Base-by-base conservation (phyloP, 1,140 invertebrate species). In the Solen grandis region DNA sequence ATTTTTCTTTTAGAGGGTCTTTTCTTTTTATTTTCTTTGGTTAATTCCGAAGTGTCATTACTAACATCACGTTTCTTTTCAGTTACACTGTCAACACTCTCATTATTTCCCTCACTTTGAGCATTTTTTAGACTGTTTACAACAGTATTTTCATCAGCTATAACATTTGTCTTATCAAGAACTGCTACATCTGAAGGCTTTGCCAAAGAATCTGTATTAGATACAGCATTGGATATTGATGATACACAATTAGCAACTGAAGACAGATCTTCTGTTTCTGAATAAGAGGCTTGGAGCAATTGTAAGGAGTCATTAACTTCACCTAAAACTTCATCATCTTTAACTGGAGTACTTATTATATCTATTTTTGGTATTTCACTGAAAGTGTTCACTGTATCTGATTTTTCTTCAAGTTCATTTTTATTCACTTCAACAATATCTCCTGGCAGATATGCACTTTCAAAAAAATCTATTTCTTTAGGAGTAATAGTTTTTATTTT, bases 271-370 rank as follows among this genome's bases (percentile, higher is more conserved):
- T 57, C 52, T 59, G 1, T 22, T 13, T 73, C 69, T 31, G 25
- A 29, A 33, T 73, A 73, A 33, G 69, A 73, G 27, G 57, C 69
- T 41, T 73, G 57, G 69, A 73, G 69, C 69, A 73, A 31, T 33
- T 73, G 50, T 38, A 73, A 59, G 36, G 69, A 73, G 38, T 55
- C 60, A 38, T 27, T 68, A n/a, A n/a, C n/a, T n/a, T n/a, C n/a
- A n/a, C n/a, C n/a, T n/a, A n/a, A n/a, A n/a, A n/a, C n/a, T n/a
- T n/a, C n/a, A n/a, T n/a, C n/a, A n/a, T n/a, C n/a, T n/a, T n/a
- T n/a, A n/a, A n/a, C n/a, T n/a, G n/a, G n/a, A n/a, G n/a, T n/a
- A n/a, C n/a, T n/a, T n/a, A n/a, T n/a, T n/a, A n/a, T n/a, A n/a
- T n/a, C n/a, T n/a, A n/a, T n/a, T n/a, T n/a, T n/a, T n/a, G n/a